Percentiles rank a stretch among this genome's conserved stretches.
Evolutionary conservation across 1,140 invertebrate species (phyloP).

Genomic region (Temnothorax longispinosus): DNA sequence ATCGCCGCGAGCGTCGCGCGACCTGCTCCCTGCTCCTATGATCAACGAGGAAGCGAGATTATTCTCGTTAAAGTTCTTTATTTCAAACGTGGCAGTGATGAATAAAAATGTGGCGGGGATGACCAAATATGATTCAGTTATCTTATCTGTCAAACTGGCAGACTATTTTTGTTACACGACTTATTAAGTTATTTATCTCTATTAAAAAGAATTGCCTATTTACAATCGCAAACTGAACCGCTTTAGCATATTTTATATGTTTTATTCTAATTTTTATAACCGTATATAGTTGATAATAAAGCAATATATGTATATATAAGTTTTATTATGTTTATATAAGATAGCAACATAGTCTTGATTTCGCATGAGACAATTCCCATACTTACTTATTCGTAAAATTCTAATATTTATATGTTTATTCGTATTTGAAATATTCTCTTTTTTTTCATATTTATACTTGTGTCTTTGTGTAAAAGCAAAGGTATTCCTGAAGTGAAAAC

Average conservation of each 20-base stretch:
- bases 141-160: neutral
- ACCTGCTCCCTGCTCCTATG: conserved; percentile 17
- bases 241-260: neutral
- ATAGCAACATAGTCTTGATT: neutral
- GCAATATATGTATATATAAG: neutral
- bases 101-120: neutral
- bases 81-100: neutral
- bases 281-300: neutral
- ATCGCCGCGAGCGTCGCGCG: conserved; percentile 16
- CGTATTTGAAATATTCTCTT: neutral
- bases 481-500: conserved; percentile 39
- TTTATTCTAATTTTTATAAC: neutral
- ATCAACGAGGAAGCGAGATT: conserved; percentile 22
- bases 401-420: neutral
- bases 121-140: neutral
- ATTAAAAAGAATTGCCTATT: neutral
- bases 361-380: neutral
- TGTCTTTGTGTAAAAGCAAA: conserved; percentile 13
- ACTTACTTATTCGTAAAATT: conserved; percentile 1
- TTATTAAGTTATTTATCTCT: neutral
- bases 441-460: neutral
- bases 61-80: neutral
- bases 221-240: neutral
- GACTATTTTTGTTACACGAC: neutral
- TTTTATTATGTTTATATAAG: neutral